Evolutionary conservation across 2,888 invertebrate genomes (phyloP), one percentile per base, ranked within the genome.

Genomic region (Tetragonisca angustula): DNA sequence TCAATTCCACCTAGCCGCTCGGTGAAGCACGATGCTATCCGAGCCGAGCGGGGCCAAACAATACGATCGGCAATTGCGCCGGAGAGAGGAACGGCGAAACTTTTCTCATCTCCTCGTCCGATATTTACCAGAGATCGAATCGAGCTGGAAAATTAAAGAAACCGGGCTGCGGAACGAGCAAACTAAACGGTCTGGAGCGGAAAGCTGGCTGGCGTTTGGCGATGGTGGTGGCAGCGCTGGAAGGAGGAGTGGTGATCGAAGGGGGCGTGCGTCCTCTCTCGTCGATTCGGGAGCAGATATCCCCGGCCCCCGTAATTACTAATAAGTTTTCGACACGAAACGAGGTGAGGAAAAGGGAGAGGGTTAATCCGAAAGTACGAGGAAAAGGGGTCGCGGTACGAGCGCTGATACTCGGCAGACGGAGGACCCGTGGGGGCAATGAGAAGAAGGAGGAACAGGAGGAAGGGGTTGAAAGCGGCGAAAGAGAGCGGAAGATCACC

Each of bases 291-390:
- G 86, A 17, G 62, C 89, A 89, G 91, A 93, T 94, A 94, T 94
- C 93, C 93, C 92, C 89, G 89, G 89, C 92, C 43, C 43, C 43
- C 43, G 94, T 94, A 94, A 94, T 94, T 94, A 94, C 94, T 94
- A 94, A 94, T 94, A 94, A 94, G 94, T 94, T 94, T 94, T 94
- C 94, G 93, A 94, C 94, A 92, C 94, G 93, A 94, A 94, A 94
- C 94, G 93, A 94, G 94, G 94, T 94, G 94, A 94, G 93, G 94
- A 94, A 94, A 94, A 93, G 93, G 93, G 91, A 90, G 94, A 93
- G 93, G 94, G 93, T 94, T 94, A 94, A 94, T 94, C 94, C 93
- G 89, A 94, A 94, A 94, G 94, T 94, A 94, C 94, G 93, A 94
- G 92, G 91, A 87, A 93, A 93, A 91, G 90, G 93, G 93, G 92